Base-by-base conservation (phyloP, 2,113 vertebrate genomes). In the Zosterops hypoxanthus region DNA sequence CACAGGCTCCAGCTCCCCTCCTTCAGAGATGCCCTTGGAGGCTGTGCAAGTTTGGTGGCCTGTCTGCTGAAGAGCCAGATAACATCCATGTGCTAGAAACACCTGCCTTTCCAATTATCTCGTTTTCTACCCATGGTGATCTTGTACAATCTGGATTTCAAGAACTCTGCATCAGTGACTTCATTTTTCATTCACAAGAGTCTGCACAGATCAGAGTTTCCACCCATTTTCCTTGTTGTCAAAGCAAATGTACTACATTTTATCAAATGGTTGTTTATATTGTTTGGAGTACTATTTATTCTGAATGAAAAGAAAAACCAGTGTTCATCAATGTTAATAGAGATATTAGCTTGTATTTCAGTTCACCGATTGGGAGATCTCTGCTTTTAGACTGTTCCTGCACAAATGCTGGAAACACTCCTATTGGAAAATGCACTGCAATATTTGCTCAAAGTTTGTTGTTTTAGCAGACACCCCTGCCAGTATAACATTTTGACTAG, bases 401-500 rank as follows among this genome's bases (percentile, higher is more conserved):
- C 29, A 78, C 23, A 82, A 94, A 64, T 46, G 47, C 59, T 85
- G 47, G 59, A 75, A 93, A 52, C 14, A 8, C 46, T 94, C 60
- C 31, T 80, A 14, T 61, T 52, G 83, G 87, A 94, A 97, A 94
- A 92, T 44, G 50, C 6, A 77, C 41, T 16, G 33, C 39, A 72
- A 16, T 80, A 79, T 79, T 91, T 93, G 75, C n/a, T 55, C n/a
- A 6, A 80, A 88, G 82, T 94, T 93, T 91, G 82, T 94, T 95
- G 75, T 86, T 93, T 83, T 64, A 91, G 90, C 64, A 93, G 88
- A 72, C 46, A 73, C 34, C 46, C 63, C 49, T 3, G 11, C 61
- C 91, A 94, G 70, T 92, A 10, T 86, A 91, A 87, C 85, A 36
- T 95, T 94, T 96, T 86, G 71, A 83, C 94, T 69, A 46, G 52